These are phyloP conservation scores for Lophius piscatorius DNA, from an alignment of 2,113 vertebrate genomes.

Conservation along the genomic window DNA sequence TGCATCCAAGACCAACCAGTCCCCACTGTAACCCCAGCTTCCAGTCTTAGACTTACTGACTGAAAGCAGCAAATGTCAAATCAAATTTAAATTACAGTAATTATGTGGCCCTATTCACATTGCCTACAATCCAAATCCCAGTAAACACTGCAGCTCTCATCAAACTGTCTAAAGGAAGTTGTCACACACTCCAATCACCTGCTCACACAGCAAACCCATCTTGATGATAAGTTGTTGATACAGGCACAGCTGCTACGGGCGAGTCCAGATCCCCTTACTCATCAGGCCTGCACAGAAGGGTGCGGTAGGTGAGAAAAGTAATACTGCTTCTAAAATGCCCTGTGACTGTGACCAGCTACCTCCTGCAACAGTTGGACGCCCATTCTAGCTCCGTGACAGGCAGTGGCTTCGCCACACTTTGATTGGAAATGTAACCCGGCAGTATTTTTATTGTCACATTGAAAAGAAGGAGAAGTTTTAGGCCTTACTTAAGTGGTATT, in stretches of 20 bases:
- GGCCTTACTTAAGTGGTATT: too few relatives aligned
- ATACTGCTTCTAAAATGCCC: conserved; percentile 52
- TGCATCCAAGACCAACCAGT: too few relatives aligned
- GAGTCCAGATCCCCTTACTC: conserved; percentile 78
- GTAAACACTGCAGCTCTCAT: too few relatives aligned
- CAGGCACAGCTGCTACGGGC: conserved; percentile 74
- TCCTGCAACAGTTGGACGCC: conserved; percentile 68
- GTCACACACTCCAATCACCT: conserved; percentile 48
- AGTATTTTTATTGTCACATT: conserved; percentile 34
- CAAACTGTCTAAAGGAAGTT: conserved; percentile 28
- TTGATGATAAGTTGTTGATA: conserved; percentile 57
- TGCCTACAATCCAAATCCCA: not conserved
- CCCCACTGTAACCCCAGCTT: too few relatives aligned
- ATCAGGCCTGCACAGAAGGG: conserved; percentile 50
- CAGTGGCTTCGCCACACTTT: conserved; percentile 39
- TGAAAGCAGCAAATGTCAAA: not conserved
- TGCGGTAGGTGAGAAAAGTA: conserved; percentile 67
- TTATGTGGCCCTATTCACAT: not conserved
- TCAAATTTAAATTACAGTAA: not conserved
- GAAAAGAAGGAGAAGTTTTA: conserved; percentile 4
- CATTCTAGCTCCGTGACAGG: conserved; percentile 56
- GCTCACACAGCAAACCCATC: conserved; percentile 68
- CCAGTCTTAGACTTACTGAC: too few relatives aligned
- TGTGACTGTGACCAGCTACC: conserved; percentile 58
- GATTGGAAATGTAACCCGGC: conserved; percentile 48